Base-by-base conservation (phyloP, 2,888 invertebrate species). In the Papilio demoleus region DNA sequence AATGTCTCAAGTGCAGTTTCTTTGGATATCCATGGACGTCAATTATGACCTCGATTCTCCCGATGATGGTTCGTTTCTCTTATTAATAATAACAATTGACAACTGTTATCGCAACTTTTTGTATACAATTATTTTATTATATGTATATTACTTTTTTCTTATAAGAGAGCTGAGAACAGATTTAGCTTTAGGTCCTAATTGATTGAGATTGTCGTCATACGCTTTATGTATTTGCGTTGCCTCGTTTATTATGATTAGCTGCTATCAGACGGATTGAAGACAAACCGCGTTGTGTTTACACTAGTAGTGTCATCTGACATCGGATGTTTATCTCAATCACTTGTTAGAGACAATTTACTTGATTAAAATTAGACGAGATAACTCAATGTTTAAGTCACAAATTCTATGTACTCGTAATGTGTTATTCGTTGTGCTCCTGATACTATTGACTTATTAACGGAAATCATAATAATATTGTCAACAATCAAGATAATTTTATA, bases 201-300 rank as follows among this genome's bases (percentile, higher is more conserved):
- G 27, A 53, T 38, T 59, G 22, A 11, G 19, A 19, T 17, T 59
- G 59, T 12, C 59, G 59, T 59, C 59, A 38, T 56, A 56, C 53
- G 53, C 31, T 31, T 59, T 22, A 38, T 38, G 59, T 59, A 59
- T 59, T 59, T 59, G 59, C 36, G 36, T 36, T 36, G 36, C 2
- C 6, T 27, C 56, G 59, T 34, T 58, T 59, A 59, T 59, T 59
- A 59, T 59, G 59, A 59, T 59, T 59, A 36, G 59, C 59, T 5
- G 59, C 4, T 22, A 59, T 59, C 31, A 36, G 19, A 1, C 58
- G 34, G 36, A 38, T 59, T 56, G 53, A 56, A 56, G 31, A 31
- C 53, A 56, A 56, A 38, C 59, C 19, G 34, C 58, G 58, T 19
- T 19, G 19, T 59, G 59, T 59, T 59, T 38, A 36, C 59, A 5